Conservation (phyloP, 2,797 vertebrate genomes). For the Hypotaenidia okinawae region DNA sequence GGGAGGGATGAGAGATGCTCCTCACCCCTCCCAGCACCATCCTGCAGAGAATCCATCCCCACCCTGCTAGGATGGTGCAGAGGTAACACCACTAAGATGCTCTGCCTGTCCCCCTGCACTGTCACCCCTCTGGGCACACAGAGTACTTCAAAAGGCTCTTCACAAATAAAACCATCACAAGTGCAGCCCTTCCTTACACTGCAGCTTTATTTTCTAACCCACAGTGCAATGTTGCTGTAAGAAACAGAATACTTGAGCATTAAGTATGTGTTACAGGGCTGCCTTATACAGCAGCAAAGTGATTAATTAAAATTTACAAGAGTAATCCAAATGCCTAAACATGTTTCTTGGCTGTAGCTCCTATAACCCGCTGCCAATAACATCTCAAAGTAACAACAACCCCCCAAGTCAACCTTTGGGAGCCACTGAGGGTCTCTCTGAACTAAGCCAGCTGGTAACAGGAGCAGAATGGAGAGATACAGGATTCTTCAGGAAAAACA, state of each 20-base stretch:
- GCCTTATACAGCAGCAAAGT: neutral
- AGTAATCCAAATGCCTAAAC: neutral
- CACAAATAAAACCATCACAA: neutral
- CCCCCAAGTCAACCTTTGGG: constrained; percentile 41
- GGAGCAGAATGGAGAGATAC: neutral
- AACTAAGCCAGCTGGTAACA: neutral
- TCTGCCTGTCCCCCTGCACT: accelerated
- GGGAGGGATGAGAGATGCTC: neutral
- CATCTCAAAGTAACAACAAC: neutral
- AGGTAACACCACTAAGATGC: neutral
- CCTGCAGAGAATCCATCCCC: neutral
- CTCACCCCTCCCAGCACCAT: neutral
- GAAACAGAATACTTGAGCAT: neutral
- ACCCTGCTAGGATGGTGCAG: neutral
- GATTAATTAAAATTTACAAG: constrained; percentile 3
- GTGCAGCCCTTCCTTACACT: neutral
- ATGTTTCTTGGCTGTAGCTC: neutral
- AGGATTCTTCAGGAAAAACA: neutral
- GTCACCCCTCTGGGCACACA: neutral
- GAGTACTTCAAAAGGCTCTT: neutral
- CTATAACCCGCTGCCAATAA: neutral
- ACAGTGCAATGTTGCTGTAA: neutral
- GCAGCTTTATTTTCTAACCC: neutral
- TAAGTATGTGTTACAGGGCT: neutral
- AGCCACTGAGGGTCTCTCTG: neutral